Base-by-base conservation (phyloP, 1,140 invertebrate genomes). In the Cydia splendana region DNA sequence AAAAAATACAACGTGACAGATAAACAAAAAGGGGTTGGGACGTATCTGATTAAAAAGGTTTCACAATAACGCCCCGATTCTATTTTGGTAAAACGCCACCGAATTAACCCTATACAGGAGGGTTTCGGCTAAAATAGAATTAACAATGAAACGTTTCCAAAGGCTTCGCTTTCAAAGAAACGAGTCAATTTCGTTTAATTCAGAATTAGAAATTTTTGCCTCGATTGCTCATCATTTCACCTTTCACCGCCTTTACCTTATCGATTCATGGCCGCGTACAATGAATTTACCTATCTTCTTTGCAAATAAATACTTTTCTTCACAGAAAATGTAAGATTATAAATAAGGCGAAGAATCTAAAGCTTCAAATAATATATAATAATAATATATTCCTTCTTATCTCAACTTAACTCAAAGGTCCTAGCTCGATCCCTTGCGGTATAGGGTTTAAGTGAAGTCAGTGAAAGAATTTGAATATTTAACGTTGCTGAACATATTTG, bases 181-280 rank as follows among this genome's bases (percentile, higher is more conserved):
- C 57, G 20, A 62, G 57, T 62, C 57, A 62, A 62, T 62, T 62
- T 62, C 57, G 9, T 62, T 57, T 20, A n/a, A 57, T 57, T n/a
- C n/a, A 12, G 57, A 62, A 24, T 62, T 62, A 24, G 20, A 62
- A 12, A 62, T 24, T 62, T 62, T 24, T 62, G 24, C 57, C 57
- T 62, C 15, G n/a, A 62, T 24, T 62, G 18, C 18, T 53, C 4
- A 53, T 53, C 15, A 53, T 53, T 12, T 45, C 42, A 45, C 42
- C 42, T 12, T 62, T 62, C 4, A 57, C n/a, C 53, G 53, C 53
- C n/a, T 18, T 18, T 57, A 57, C n/a, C 6, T 7, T 18, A 57
- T 57, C n/a, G 53, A 57, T 57, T n/a, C 6, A 53, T 4, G 51
- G 53, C 7, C n/a, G 53, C 15, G n/a, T 15, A 18, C 53, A 57